Evolutionary conservation across 2,797 vertebrate genomes (phyloP), one percentile per base, ranked within the genome.

Genomic region (Nannoperca obscura): DNA sequence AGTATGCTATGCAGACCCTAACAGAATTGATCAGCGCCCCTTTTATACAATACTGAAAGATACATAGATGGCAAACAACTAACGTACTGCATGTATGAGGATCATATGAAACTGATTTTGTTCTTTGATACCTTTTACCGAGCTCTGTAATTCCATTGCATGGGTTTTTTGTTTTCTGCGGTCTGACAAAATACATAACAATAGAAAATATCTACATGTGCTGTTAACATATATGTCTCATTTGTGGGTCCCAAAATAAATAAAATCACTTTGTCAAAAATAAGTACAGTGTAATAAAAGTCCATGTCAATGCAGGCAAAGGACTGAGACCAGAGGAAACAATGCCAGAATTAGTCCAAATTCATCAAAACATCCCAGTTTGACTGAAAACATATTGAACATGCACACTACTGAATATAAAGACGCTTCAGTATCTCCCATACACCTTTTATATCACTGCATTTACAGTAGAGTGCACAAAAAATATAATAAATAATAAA

Each of bases 151-250:
- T 69, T 80, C 83, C 86, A 87, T 84, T 93, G 89, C 87, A 86
- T 74, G 22, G 75, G 75, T 71, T 50, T 85, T 76, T 76, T 88
- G 69, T 81, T 89, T 87, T 82, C 78, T 90, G 78, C 74, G 83
- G 79, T 86, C 82, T 90, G 86, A 92, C 87, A 93, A 94, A 89
- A 93, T 90, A 93, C 90, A 88, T 82, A 93, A 91, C 86, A 86
- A 90, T 92, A 93, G 79, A 93, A 95, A 93, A 89, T 96, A 97
- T 96, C 95, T 96, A 96, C 95, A 97, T 94, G 93, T 96, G 94
- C 91, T 94, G 89, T 91, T 96, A 88, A 94, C 85, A 89, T 95
- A 95, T 88, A 89, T 88, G 77, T 88, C 68, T 89, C 83, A 85
- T 87, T 83, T 85, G 68, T 80, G 78, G 82, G 82, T 87, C 76